phyloP scores from a whole-genome alignment of 2,888 invertebrate genomes.

The Pteria penguin region DNA sequence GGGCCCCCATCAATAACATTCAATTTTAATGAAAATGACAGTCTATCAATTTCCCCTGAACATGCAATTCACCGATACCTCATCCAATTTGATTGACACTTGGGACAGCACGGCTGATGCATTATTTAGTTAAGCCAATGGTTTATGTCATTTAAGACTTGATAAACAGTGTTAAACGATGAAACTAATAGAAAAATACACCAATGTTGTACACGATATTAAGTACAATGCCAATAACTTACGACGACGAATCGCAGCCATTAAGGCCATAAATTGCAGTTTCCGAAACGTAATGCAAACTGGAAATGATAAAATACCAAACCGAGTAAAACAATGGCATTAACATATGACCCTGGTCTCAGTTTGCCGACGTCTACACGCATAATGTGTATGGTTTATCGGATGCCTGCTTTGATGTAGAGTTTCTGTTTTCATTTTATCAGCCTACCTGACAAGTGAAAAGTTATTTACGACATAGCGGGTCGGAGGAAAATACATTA shows the following conservation, averaged over 20 bases:
- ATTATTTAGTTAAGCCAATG: constrained; percentile 5
- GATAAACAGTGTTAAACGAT: too few species aligned
- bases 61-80: constrained; percentile 6
- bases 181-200: too few species aligned
- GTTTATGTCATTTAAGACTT: too few species aligned
- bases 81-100: background rate
- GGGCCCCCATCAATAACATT: constrained; percentile 25
- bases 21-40: constrained; percentile 34
- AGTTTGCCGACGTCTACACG: background rate
- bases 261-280: too few species aligned
- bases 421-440: constrained; percentile 36
- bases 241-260: too few species aligned
- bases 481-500: constrained; percentile 23
- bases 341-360: background rate
- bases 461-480: constrained; percentile 29
- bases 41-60: constrained; percentile 20
- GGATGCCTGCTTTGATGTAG: constrained; percentile 32
- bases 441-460: constrained; percentile 27
- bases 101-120: background rate
- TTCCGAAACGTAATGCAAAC: too few species aligned
- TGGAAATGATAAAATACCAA: background rate
- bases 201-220: too few species aligned
- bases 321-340: background rate
- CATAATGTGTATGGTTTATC: constrained; percentile 24
- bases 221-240: too few species aligned